Base-by-base conservation (phyloP, 2,888 invertebrate species). In the Tenodera sinensis region DNA sequence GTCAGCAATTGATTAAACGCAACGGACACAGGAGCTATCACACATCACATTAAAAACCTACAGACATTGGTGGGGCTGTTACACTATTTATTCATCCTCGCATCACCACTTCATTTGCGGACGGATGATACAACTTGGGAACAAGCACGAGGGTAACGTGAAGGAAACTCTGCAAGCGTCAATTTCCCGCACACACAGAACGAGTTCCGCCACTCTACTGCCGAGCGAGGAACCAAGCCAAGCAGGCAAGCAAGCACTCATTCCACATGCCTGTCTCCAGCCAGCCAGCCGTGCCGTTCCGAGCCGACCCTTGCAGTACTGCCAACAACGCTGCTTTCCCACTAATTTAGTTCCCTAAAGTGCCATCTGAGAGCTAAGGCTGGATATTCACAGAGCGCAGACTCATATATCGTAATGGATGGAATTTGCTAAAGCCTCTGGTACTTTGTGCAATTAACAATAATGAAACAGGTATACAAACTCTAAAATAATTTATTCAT, bases 181-280 rank as follows among this genome's bases (percentile, higher is more conserved):
- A 71, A 71, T 28, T 30, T 81, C 6, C 20, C 86, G 28, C 7
- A 30, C 27, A 20, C 47, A 9, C 28, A 25, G 6, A 15, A 6
- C 82, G 83, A 82, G 83, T 34, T 30, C 87, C 83, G 27, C 81
- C 42, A 87, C 87, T 87, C 83, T 87, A 87, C 87, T 87, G 87
- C 82, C 87, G 82, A 71, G 42, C 87, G 82, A 71, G 42, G 6
- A 14, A 86, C 28, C 28, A 28, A 27, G 12, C 28, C 84, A n/a
- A 71, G 25, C 54, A 9, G 9, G 34, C 30, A 4, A 54, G 54
- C 54, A 54, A 54, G 54, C 54, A 71, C 54, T 71, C 86, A 81
- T 28, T 81, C 85, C 27, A 30, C 87, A 47, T 47, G 85, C 85
- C 81, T 42, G 54, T 71, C 54, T 71, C 54, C 54, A 71, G 54